Conservation (phyloP, 1,140 invertebrate species). For the Brachionus paranguensis region DNA sequence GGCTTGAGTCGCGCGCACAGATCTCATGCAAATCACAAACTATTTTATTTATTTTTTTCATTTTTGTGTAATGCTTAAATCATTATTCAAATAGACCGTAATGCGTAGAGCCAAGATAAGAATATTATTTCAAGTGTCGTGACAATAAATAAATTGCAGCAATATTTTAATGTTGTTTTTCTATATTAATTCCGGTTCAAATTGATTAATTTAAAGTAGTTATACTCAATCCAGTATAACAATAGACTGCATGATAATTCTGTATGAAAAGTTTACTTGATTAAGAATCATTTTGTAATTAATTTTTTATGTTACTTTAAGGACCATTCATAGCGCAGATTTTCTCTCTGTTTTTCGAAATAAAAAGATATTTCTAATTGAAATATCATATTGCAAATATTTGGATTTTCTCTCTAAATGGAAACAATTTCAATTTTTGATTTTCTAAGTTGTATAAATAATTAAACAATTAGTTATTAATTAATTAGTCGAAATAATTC, state of each 20-base stretch:
- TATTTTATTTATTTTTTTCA: neutral
- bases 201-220: constrained; percentile 37
- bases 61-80: neutral
- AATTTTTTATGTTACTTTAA: constrained; percentile 34
- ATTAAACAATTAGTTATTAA: constrained; percentile 35
- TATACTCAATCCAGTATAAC: neutral
- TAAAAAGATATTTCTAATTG: constrained; percentile 12
- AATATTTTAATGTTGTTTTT: constrained; percentile 36
- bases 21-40: neutral
- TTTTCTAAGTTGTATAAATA: constrained; percentile 33
- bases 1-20: neutral
- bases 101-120: constrained; percentile 12
- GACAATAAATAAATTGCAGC: constrained; percentile 8
- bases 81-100: constrained; percentile 36
- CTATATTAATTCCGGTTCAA: constrained; percentile 35
- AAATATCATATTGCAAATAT: constrained; percentile 35
- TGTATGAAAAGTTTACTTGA: constrained; percentile 18
- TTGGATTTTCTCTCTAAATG: neutral
- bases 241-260: constrained; percentile 35
- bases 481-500: constrained; percentile 25
- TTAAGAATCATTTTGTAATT: constrained; percentile 39
- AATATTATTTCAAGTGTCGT: constrained; percentile 28
- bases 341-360: neutral
- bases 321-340: constrained; percentile 1
- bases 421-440: constrained; percentile 33